phyloP scores from a whole-genome alignment of 2,113 vertebrate species.

The Paramisgurnus dabryanus region DNA sequence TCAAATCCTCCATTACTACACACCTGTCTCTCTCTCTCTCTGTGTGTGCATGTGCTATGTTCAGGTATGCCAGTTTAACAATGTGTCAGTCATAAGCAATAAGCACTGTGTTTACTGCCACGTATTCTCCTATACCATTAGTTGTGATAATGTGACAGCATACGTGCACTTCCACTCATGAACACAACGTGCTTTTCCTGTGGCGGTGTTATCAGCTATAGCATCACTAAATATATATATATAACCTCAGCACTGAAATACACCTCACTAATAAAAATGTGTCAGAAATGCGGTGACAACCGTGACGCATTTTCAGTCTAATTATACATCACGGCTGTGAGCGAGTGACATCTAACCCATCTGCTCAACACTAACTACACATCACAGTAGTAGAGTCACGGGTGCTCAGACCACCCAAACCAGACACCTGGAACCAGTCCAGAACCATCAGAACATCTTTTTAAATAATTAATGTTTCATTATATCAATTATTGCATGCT shows the following conservation, averaged over 20 bases:
- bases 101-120: background rate
- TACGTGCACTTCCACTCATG: background rate
- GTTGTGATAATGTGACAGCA: conserved; percentile 16
- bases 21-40: conserved; percentile 43
- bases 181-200: background rate
- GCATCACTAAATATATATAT: too few species aligned
- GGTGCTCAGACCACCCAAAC: too few species aligned
- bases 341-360: conserved; percentile 1
- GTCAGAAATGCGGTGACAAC: background rate
- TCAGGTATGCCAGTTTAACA: conserved; percentile 36
- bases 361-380: too few species aligned
- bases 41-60: conserved; percentile 25
- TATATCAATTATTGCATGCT: too few species aligned
- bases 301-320: conserved; percentile 36
- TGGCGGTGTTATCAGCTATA: background rate
- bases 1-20: conserved; percentile 50
- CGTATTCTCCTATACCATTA: background rate
- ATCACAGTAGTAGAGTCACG: too few species aligned
- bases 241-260: too few species aligned
- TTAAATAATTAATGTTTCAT: too few species aligned
- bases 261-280: background rate
- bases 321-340: conserved; percentile 46
- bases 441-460: too few species aligned
- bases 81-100: conserved; percentile 36
- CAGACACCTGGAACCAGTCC: too few species aligned